Base-by-base conservation (phyloP, 2,888 invertebrate species). In the Proisotoma minuta region DNA sequence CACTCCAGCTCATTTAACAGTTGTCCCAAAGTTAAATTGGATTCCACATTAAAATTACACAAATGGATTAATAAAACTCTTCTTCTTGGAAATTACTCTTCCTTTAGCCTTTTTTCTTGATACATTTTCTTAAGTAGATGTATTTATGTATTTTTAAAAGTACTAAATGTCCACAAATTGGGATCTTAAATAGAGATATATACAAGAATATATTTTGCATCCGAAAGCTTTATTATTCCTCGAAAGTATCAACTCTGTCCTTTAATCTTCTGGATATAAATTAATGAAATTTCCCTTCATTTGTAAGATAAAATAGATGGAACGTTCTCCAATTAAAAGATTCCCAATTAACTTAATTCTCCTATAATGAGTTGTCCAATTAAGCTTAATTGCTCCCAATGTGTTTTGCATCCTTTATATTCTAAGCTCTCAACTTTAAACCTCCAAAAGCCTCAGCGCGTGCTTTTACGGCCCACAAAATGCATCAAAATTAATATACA, bases 291-390 rank as follows among this genome's bases (percentile, higher is more conserved):
- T n/a, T n/a, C 56, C 57, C 52, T 60, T 63, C 60, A 54, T 62
- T 54, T 60, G 53, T 50, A 49, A 60, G 59, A 59, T 62, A 60
- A 64, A 62, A 62, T 62, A 58, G 65, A 68, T 68, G 66, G 65
- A 66, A 71, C 68, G 68, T 68, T 69, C 71, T 72, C 72, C 72
- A 72, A 72, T 72, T 72, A 72, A 72, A 72, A 72, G 70, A 69
- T 71, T 69, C 68, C 72, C 70, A 72, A 71, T 72, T 72, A 72
- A 72, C 63, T 72, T 71, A 72, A 72, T 72, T 72, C 72, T 69
- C 66, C 70, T 71, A 72, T 72, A 72, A 72, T 72, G 72, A 71
- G 72, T 72, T 69, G 68, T 69, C 72, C 72, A 72, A 72, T 72
- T 72, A 72, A 71, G 70, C 70, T 69, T 72, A 72, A 72, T 72